A percentile compares a stretch with the other conserved stretches of the same genome.
Conservation (phyloP, 2,888 invertebrate genomes). For the Tenthredo scrophulariae region DNA sequence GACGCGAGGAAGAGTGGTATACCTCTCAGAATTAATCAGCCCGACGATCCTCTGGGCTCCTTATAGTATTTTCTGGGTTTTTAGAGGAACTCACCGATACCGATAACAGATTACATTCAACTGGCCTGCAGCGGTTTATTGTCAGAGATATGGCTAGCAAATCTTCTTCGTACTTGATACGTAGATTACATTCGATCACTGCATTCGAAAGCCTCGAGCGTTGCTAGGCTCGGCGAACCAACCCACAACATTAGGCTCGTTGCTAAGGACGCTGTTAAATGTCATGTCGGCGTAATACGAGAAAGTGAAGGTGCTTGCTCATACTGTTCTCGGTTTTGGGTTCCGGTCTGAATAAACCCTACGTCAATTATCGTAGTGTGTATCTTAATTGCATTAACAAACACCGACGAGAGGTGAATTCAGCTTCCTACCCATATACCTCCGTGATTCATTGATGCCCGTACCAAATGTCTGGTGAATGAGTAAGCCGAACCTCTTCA, state of each 20-base stretch:
- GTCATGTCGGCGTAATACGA: not conserved
- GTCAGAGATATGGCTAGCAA: not conserved
- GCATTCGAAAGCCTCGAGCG: not conserved
- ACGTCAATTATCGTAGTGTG: not conserved
- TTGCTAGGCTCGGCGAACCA: constrained; percentile 1
- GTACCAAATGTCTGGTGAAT: constrained; percentile 23
- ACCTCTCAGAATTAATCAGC: not conserved
- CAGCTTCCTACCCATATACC: not conserved
- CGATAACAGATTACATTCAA: too few relatives aligned
- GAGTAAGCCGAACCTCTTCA: not conserved
- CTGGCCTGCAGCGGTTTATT: too few relatives aligned
- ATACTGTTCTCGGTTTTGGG: not conserved
- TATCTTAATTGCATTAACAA: not conserved
- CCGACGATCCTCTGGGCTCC: too few relatives aligned
- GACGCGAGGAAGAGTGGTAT: not conserved
- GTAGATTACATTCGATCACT: too few relatives aligned
- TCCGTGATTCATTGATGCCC: constrained; percentile 16
- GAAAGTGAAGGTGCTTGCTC: not conserved
- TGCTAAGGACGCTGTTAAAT: constrained; percentile 44
- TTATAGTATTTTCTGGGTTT: too few relatives aligned
- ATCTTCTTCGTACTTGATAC: too few relatives aligned
- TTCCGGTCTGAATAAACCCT: not conserved
- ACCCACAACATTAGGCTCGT: constrained; percentile 25
- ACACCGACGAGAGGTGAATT: not conserved
- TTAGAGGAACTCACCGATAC: too few relatives aligned